Percentiles rank a stretch among this genome's conserved stretches.
Conservation (phyloP, 2,797 vertebrate species). For the Halcyon chelicuti region DNA sequence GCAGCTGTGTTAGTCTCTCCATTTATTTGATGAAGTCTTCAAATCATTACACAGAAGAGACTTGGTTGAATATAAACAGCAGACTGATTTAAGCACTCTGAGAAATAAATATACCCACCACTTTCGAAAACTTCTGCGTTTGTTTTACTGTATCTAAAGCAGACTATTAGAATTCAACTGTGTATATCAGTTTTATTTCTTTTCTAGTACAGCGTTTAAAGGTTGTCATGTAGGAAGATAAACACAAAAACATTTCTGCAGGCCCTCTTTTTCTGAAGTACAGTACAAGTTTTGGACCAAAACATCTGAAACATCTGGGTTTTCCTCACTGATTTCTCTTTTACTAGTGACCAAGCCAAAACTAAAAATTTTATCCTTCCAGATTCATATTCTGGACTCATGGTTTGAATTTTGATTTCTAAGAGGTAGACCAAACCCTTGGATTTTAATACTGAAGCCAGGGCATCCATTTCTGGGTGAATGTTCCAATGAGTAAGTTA, state of each 20-base stretch:
- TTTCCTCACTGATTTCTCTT: neutral
- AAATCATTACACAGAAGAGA: neutral
- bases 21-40: conserved; percentile 5
- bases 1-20: neutral
- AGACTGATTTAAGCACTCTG: neutral
- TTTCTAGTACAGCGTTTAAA: neutral
- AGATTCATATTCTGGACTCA: neutral
- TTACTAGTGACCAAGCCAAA: neutral
- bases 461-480: neutral
- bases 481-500: neutral
- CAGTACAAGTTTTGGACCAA: neutral
- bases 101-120: neutral
- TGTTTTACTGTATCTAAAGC: neutral
- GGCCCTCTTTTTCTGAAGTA: neutral
- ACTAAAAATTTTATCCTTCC: neutral
- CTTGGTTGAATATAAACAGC: neutral
- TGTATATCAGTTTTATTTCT: neutral
- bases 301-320: neutral
- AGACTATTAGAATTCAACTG: neutral
- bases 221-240: neutral
- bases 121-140: neutral
- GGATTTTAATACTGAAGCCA: neutral
- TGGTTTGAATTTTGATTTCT: neutral
- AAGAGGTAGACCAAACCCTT: neutral
- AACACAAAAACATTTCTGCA: neutral